Percentiles rank a stretch among this genome's conserved stretches.
Evolutionary conservation across 2,888 invertebrate genomes (phyloP).

Genomic region (Cephus rjabovi): DNA sequence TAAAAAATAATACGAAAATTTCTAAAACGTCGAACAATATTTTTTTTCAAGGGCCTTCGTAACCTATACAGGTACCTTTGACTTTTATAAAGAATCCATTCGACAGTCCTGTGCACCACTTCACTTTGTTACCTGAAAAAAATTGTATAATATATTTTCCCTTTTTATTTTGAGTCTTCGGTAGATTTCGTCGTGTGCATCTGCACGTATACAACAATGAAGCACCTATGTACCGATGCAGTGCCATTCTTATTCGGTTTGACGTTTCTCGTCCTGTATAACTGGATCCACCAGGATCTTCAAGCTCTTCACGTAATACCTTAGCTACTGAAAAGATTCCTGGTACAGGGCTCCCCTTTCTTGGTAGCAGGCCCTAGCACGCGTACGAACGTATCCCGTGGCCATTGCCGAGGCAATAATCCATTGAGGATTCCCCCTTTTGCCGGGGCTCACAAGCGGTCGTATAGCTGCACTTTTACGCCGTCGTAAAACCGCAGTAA

Average conservation of each 20-base stretch:
- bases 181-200: neutral
- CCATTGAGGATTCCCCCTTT: constrained; percentile 54
- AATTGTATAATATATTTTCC: neutral
- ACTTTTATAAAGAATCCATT: neutral
- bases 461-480: constrained; percentile 68
- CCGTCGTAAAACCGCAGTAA: constrained; percentile 71
- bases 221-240: neutral
- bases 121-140: no score
- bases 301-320: neutral
- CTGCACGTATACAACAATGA: neutral
- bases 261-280: neutral
- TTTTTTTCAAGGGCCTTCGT: neutral
- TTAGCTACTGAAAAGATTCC: neutral
- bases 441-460: constrained; percentile 50
- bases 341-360: neutral
- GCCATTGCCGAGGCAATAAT: constrained; percentile 54
- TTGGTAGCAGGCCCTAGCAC: neutral
- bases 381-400: constrained; percentile 20
- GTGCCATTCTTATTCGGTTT: neutral
- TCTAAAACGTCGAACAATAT: neutral
- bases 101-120: neutral
- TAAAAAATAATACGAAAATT: neutral
- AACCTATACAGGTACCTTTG: neutral
- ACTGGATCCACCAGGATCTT: neutral
- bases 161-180: neutral